phyloP scores from a whole-genome alignment of 1,140 invertebrate genomes.

The Galleria mellonella region DNA sequence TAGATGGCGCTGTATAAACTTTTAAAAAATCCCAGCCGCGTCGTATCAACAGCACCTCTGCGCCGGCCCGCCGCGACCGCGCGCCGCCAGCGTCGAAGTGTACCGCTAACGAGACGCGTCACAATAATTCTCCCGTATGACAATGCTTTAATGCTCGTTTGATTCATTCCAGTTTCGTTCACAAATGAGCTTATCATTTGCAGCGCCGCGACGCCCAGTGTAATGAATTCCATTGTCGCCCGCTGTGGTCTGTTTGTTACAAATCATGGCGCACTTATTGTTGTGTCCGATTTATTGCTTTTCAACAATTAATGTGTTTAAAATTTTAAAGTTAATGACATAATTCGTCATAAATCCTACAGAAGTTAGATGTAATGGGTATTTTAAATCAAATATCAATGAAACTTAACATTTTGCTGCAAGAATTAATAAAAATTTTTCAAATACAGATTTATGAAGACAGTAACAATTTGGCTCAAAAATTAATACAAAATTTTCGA shows the following conservation, averaged over 20 bases:
- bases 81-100: constrained; percentile 43
- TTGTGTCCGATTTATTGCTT: not conserved
- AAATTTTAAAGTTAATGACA: too few relatives aligned
- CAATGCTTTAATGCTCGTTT: constrained; percentile 69
- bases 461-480: too few relatives aligned
- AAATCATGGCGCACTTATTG: constrained; percentile 4
- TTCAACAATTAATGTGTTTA: not conserved
- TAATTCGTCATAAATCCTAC: too few relatives aligned
- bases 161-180: constrained; percentile 47
- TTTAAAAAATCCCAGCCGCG: too few relatives aligned
- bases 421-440: too few relatives aligned
- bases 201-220: constrained; percentile 37
- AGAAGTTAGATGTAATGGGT: too few relatives aligned
- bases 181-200: constrained; percentile 69
- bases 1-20: too few relatives aligned
- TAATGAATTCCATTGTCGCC: constrained; percentile 56
- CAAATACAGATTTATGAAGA: too few relatives aligned
- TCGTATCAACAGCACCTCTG: not conserved
- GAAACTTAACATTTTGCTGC: too few relatives aligned
- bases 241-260: constrained; percentile 1
- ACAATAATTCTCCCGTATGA: constrained; percentile 68
- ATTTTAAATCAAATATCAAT: too few relatives aligned
- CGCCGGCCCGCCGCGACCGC: constrained; percentile 1
- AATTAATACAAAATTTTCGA: too few relatives aligned
- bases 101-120: constrained; percentile 58